Evolutionary conservation across 2,888 invertebrate genomes (phyloP), one percentile per base, ranked within the genome.

Genomic region (Punctoribates punctum): DNA sequence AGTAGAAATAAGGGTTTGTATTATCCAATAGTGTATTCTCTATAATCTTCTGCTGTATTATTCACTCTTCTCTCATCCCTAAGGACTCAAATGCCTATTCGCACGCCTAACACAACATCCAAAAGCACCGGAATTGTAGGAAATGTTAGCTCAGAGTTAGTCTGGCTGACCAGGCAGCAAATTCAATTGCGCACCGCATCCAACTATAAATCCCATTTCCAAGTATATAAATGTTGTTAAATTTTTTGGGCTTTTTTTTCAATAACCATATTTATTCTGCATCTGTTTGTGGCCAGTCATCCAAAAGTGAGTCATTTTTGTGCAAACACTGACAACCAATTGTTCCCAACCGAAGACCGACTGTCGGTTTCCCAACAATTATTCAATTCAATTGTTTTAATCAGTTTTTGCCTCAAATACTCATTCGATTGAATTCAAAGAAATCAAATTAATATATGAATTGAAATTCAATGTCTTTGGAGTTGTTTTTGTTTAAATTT

Each of bases 101-200:
- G 65, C 65, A 65, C 65, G 65, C 65, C 65, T 65, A 65, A 42
- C 11, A 38, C 42, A 70, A 38, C 15, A 42, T 38, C 42, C 17
- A n/a, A 62, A 8, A 60, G 27, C 9, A 34, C n/a, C 13, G 34
- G 38, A 42, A 70, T 29, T 3, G 65, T 65, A 65, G 38, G 29
- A 15, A 38, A 29, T 65, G 65, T 65, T 34, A 65, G 34, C 34
- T 34, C 6, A 34, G 34, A 65, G 27, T 25, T n/a, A 65, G 27
- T 13, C 9, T 51, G 62, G 34, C 65, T 42, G 70, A 70, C 70
- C 70, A 23, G 38, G 42, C 70, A 42, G 42, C 15, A 70, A 70
- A 70, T 70, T 70, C 42, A 70, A 70, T 70, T 70, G 70, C 15
- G 70, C 70, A 70, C 70, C 70, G 70, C 70, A 70, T 70, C 70